These are phyloP conservation scores for Pogonocherus hispidulus DNA, from an alignment of 2,888 invertebrate genomes.

Conservation along the genomic window DNA sequence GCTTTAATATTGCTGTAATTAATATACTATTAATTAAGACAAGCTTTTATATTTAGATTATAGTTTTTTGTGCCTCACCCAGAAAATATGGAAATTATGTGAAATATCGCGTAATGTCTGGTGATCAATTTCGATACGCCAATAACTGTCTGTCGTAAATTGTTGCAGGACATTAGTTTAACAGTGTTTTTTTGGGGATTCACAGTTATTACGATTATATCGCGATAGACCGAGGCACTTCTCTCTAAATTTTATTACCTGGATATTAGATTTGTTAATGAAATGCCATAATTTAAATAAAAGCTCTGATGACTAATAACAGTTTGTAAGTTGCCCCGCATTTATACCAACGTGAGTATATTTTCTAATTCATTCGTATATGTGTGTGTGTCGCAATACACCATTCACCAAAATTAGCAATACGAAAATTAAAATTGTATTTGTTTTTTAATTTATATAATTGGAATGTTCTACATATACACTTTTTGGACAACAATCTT, in stretches of 20 bases:
- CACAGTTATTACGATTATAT: conserved; percentile 11
- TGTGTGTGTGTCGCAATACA: no score
- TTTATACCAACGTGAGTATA: no score
- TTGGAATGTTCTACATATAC: no score
- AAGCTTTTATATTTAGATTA: conserved; percentile 10
- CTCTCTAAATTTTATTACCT: background rate
- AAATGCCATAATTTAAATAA: background rate
- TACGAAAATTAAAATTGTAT: no score
- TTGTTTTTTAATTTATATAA: no score
- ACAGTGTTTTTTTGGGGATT: background rate
- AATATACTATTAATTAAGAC: no score
- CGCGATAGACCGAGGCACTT: background rate
- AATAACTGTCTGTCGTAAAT: conserved; percentile 24
- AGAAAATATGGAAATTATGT: conserved; percentile 26
- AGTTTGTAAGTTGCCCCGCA: no score
- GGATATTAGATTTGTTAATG: background rate
- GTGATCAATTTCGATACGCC: conserved; percentile 5
- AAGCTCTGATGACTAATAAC: background rate
- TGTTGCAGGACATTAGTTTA: background rate
- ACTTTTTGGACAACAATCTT: no score
- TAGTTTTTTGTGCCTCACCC: conserved; percentile 15
- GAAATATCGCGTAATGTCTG: background rate
- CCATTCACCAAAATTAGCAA: no score
- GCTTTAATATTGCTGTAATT: no score
- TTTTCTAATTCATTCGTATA: no score